Evolutionary conservation across 1,140 invertebrate species (phyloP), one percentile per base, ranked within the genome.

Genomic region (Wasmannia auropunctata): DNA sequence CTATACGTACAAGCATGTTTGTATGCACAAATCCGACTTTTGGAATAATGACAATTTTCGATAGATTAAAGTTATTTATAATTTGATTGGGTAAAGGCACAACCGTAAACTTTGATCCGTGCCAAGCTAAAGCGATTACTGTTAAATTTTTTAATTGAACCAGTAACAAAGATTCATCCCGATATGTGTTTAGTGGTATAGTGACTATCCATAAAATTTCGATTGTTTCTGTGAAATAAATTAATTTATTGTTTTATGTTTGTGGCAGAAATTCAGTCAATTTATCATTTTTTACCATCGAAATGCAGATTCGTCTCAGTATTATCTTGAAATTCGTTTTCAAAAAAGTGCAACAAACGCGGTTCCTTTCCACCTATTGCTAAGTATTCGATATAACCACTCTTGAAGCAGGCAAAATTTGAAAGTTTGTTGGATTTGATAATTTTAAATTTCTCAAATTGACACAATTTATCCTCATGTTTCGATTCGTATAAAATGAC

Each of bases 91-190:
- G 90, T n/a, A 93, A 65, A 25, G 54, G 7, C 25, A 88, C 76
- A 8, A 22, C 72, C 51, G 87, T 81, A 51, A 93, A 94, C 22
- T 62, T 81, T 43, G 69, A 37, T 3, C 81, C 92, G 3, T 92
- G 83, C 93, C 93, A 94, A n/a, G 86, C 74, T 4, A 93, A 76
- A 16, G 86, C 86, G 0, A 92, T 34, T 7, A 92, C 65, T 0
- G 90, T 91, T 0, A 34, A 87, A 70, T 94, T 93, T 75, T 87
- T 84, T 14, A 90, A 58, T 75, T 94, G 91, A 2, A 93, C 7
- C 2, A 94, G n/a, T 46, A 94, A 54, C 19, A 94, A 51, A 7
- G 92, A 90, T n/a, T 94, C 94, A 6, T 93, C 88, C 67, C 93
- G 92, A 28, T 94, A 94, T 4, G 93, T 94, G 28, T 90, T 69